Base-by-base conservation (phyloP, 2,888 invertebrate genomes). In the Platerodrilus igneus region DNA sequence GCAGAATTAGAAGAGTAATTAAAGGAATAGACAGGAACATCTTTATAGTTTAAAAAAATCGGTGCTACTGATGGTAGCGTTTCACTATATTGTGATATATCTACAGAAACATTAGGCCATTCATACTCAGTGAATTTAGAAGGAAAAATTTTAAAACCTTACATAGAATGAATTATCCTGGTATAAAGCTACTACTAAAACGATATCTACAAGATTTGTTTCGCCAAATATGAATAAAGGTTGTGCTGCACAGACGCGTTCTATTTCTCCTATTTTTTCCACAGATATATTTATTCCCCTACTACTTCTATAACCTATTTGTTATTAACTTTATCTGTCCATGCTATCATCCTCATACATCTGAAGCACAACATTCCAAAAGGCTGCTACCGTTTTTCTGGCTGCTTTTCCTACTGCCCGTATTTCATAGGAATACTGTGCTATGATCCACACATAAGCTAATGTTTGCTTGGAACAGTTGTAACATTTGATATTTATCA, bases 131-230 rank as follows among this genome's bases (percentile, higher is more conserved):
- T 21, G 6, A 14, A 4, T 30, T 38, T 3, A 32, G 51, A 8
- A 21, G 19, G 23, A 11, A 13, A 31, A 15, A 31, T 19, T 47
- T 50, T 17, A 18, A 56, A n/a, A 3, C 31, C 0, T 2, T 60
- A 0, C 59, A 64, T 36, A 31, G 40, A 1, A 35, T 60, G 1
- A 42, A 51, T 3, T 61, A 58, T 35, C 54, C 55, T 3, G 57
- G 57, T 1, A 37, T 41, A 50, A 46, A 3, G 44, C 51, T 0
- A 55, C 57, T 1, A 32, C 29, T 2, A 53, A 49, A 13, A 20
- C 65, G 2, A 48, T 67, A 0, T 31, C 57, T 0, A 21, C 60
- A 16, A 50, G 61, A 1, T 67, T 52, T 16, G 32, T 43, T 5
- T 46, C 42, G 46, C 38, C 35, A 4, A 10, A 15, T 18, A 35